These are phyloP conservation scores for Pseudomyrmex pallidus DNA, from an alignment of 1,140 invertebrate species.

Conservation along the genomic window DNA sequence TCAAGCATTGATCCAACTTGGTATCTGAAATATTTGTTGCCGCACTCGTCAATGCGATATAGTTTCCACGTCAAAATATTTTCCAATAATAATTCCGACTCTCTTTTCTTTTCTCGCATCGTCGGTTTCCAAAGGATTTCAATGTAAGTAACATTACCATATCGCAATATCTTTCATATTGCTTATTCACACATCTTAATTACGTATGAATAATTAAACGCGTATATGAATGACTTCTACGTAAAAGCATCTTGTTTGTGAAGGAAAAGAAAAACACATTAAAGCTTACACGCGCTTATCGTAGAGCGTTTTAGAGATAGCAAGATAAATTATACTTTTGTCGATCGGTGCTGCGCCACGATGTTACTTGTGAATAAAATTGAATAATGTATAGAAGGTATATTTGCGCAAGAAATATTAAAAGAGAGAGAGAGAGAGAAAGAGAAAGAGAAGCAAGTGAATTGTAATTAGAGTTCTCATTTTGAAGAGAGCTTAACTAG, in stretches of 20 bases:
- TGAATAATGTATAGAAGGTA: not conserved
- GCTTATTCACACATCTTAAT: not conserved
- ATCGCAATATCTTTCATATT: conserved; percentile 6
- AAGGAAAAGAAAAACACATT: too few relatives aligned
- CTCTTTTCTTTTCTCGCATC: conserved; percentile 67
- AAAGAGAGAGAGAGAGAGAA: not conserved
- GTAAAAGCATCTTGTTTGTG: conserved; percentile 3
- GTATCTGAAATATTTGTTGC: conserved; percentile 36
- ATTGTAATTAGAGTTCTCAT: conserved; percentile 13
- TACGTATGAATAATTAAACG: too few relatives aligned
- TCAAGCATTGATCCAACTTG: not conserved
- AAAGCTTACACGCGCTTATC: conserved; percentile 29
- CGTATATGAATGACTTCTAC: not conserved
- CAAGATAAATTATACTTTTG: conserved; percentile 8
- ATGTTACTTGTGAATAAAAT: not conserved
- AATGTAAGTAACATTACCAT: conserved; percentile 78
- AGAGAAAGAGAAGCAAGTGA: not conserved
- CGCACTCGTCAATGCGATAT: not conserved
- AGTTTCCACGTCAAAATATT: not conserved
- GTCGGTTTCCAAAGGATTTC: conserved; percentile 77
- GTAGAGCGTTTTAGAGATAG: conserved; percentile 24
- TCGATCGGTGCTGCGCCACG: conserved; percentile 3
- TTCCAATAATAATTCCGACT: conserved; percentile 53
- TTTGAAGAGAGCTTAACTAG: not conserved
- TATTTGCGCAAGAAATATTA: not conserved